Base-by-base conservation (phyloP, 2,113 vertebrate genomes). In the Chamaea fasciata region DNA sequence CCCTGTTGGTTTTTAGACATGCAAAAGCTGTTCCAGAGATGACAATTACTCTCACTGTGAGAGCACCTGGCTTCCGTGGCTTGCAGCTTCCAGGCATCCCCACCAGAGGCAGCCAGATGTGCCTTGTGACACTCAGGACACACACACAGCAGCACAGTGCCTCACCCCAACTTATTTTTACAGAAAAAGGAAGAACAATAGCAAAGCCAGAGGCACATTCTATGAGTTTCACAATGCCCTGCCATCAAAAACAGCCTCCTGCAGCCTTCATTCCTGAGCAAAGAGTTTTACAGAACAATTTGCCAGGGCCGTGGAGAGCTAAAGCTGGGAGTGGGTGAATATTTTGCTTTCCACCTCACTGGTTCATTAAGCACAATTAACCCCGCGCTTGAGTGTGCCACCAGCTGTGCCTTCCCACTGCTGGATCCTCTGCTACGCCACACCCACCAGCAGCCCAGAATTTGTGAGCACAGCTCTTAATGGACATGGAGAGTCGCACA, bases 301-400 rank as follows among this genome's bases (percentile, higher is more conserved):
- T 94, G 56, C 76, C 30, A 28, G 39, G 28, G 20, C 44, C 74
- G 56, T 10, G 8, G 84, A 95, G 78, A 94, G 28, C 35, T 65
- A 37, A 80, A 94, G 65, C 7, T 31, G 56, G 31, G 39, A 76
- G 65, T 82, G 70, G 88, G 47, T 35, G 75, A 97, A 90, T 91
- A 86, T 75, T 79, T 87, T 90, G n/a, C n/a, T 94, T 96, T 96
- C 47, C 17, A 60, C 26, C 93, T 85, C 62, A 1, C 15, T 50
- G 85, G 20, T 79, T 96, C 60, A 71, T 96, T 94, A 95, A 71
- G 59, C 44, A 30, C 55, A 49, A 92, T 96, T 96, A 97, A 94
- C 59, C 35, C 75, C 78, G 76, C 26, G 21, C 0, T 0, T 35
- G 33, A 88, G 77, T 28, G 62, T 62, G 55, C 55, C 63, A 42